A percentile compares a stretch with the other conserved stretches of the same genome.
Evolutionary conservation across 2,888 invertebrate species (phyloP).

Genomic region (Andricus curvator): DNA sequence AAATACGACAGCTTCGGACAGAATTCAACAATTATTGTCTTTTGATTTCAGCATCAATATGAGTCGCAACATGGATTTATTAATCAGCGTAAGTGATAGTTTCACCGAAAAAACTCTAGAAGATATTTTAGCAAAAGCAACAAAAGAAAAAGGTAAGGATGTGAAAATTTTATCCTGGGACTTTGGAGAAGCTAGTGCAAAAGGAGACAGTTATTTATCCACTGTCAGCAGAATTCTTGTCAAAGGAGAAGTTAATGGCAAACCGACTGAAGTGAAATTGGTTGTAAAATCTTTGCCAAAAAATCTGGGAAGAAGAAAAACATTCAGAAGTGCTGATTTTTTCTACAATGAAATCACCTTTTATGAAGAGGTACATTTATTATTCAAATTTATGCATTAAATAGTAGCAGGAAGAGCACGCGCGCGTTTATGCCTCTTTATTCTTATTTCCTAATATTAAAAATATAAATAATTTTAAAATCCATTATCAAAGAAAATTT

Average conservation of each 20-base stretch:
- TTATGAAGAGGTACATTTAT: conserved; percentile 77
- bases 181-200: conserved; percentile 78
- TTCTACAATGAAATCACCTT: conserved; percentile 86
- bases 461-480: too few species aligned
- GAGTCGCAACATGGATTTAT: conserved; percentile 43
- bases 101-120: conserved; percentile 78
- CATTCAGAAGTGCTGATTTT: conserved; percentile 84
- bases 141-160: conserved; percentile 54
- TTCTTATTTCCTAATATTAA: too few species aligned
- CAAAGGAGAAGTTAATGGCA: conserved; percentile 76
- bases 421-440: too few species aligned
- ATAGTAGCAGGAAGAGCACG: background rate
- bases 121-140: conserved; percentile 74
- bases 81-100: conserved; percentile 59
- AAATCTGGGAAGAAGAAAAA: conserved; percentile 82
- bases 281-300: conserved; percentile 85
- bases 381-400: background rate
- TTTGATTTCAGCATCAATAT: conserved; percentile 27
- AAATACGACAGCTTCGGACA: background rate
- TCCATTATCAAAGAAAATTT: too few species aligned
- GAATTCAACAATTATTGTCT: background rate
- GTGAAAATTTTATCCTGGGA: conserved; percentile 76
- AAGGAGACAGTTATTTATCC: conserved; percentile 87
- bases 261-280: conserved; percentile 78
- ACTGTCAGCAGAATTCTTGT: conserved; percentile 82